Percentiles rank a stretch among this genome's conserved stretches.
Conservation (phyloP, 1,140 invertebrate genomes). For the Dendrolimus punctatus region DNA sequence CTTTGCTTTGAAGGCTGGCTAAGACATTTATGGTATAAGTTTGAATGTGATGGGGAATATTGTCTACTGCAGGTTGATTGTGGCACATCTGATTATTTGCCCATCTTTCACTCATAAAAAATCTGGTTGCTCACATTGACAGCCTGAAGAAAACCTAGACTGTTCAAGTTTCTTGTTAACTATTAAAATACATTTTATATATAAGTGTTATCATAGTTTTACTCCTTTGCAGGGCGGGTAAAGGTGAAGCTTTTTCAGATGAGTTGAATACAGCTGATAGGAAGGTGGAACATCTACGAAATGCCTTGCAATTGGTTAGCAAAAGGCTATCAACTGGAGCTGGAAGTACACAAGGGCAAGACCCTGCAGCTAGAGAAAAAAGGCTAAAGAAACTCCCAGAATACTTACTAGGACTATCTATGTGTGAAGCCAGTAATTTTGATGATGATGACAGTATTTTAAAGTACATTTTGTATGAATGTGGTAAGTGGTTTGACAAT, state of each 20-base stretch:
- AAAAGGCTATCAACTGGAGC: slow-evolving; percentile 75
- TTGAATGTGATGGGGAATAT: too few relatives aligned
- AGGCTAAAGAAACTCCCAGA: slow-evolving; percentile 75
- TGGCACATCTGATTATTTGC: too few relatives aligned
- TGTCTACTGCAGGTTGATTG: too few relatives aligned
- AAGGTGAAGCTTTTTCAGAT: slow-evolving; percentile 88
- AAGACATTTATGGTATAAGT: too few relatives aligned
- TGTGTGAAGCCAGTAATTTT: slow-evolving; percentile 73
- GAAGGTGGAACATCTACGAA: slow-evolving; percentile 88
- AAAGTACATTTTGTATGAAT: slow-evolving; percentile 73
- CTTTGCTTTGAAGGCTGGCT: too few relatives aligned
- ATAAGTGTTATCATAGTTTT: slow-evolving; percentile 2
- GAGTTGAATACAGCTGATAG: slow-evolving; percentile 90
- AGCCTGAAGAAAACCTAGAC: too few relatives aligned
- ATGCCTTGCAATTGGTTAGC: slow-evolving; percentile 79
- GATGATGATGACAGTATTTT: slow-evolving; percentile 73
- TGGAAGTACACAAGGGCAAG: slow-evolving; percentile 71
- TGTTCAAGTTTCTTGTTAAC: too few relatives aligned
- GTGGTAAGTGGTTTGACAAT: slow-evolving; percentile 58
- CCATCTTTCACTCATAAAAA: too few relatives aligned
- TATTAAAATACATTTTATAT: not conserved
- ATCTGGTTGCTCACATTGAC: too few relatives aligned
- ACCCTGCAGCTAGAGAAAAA: slow-evolving; percentile 81
- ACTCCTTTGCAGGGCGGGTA: slow-evolving; percentile 80
- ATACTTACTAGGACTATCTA: slow-evolving; percentile 71